A percentile compares a stretch with the other conserved stretches of the same genome.
phyloP scores from a whole-genome alignment of 2,113 vertebrate genomes.

The Eurystomus gularis region DNA sequence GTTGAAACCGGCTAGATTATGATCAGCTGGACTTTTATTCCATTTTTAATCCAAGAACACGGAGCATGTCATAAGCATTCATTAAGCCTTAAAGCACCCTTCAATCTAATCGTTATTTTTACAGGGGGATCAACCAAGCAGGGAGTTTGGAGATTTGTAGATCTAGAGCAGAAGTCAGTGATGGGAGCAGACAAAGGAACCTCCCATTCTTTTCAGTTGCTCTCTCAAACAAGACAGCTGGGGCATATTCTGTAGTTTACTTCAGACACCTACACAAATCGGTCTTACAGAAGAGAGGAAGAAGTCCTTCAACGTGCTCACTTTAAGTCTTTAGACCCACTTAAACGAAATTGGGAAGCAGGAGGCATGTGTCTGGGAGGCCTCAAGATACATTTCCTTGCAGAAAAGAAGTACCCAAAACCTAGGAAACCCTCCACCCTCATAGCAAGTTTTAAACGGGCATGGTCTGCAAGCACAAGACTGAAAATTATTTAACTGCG shows the following conservation, averaged over 20 bases:
- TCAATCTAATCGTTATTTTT: not conserved
- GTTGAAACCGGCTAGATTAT: constrained; percentile 35
- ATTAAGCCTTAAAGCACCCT: constrained; percentile 17
- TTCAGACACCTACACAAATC: not conserved
- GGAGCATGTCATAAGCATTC: not conserved
- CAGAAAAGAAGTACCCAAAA: not conserved
- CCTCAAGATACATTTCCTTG: not conserved
- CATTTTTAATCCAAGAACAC: constrained; percentile 32
- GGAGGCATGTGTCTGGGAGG: not conserved
- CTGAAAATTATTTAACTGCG: not conserved
- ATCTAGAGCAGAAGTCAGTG: not conserved
- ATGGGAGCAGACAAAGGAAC: not conserved
- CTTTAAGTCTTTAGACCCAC: not conserved
- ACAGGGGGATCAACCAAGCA: not conserved
- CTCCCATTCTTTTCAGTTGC: not conserved
- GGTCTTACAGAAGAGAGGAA: not conserved
- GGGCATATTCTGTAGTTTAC: not conserved
- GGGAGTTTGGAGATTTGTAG: not conserved
- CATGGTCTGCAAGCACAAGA: not conserved
- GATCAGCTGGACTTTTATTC: constrained; percentile 28
- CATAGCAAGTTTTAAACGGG: not conserved
- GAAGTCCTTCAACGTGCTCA: not conserved
- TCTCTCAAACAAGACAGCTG: not conserved
- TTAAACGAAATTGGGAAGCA: not conserved
- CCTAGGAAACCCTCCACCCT: not conserved